These are phyloP conservation scores for Chaetophractus vellerosus DNA, from an alignment of 2,797 vertebrate species.

Conservation along the genomic window DNA sequence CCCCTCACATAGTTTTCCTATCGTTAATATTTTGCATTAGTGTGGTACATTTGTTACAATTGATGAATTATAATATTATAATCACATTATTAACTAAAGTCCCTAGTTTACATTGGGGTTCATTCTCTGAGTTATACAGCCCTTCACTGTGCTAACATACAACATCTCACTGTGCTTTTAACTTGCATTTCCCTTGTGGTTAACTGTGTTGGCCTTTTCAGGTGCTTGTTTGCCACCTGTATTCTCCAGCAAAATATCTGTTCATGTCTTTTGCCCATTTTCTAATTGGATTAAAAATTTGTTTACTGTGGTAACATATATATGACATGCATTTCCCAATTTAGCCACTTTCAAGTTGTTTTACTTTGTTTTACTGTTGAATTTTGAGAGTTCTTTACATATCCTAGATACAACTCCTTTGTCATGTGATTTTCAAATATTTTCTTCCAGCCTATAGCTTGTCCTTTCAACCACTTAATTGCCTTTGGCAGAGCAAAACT, in stretches of 20 bases:
- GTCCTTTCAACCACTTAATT: background rate
- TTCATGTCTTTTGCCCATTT: conserved; percentile 4
- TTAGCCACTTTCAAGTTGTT: background rate
- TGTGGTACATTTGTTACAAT: no score
- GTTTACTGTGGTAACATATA: no score
- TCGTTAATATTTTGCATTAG: no score
- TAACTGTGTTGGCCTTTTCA: background rate
- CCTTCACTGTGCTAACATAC: no score
- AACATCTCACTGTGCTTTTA: background rate
- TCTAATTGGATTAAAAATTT: background rate
- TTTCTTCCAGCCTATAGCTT: background rate
- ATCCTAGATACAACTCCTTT: background rate
- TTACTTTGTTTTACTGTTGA: conserved; percentile 40
- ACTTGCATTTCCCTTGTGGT: background rate
- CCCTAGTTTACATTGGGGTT: no score
- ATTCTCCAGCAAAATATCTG: conserved; percentile 14
- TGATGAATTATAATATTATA: no score
- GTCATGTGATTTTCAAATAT: background rate
- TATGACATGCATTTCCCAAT: no score
- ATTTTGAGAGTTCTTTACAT: background rate
- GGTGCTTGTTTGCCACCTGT: background rate
- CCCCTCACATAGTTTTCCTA: no score
- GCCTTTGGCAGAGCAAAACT: conserved; percentile 12
- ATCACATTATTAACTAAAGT: no score
- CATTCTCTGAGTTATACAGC: no score